A percentile compares a stretch with the other conserved stretches of the same genome.
Evolutionary conservation across 2,113 vertebrate genomes (phyloP).

Genomic region (Ranitomeya imitator): DNA sequence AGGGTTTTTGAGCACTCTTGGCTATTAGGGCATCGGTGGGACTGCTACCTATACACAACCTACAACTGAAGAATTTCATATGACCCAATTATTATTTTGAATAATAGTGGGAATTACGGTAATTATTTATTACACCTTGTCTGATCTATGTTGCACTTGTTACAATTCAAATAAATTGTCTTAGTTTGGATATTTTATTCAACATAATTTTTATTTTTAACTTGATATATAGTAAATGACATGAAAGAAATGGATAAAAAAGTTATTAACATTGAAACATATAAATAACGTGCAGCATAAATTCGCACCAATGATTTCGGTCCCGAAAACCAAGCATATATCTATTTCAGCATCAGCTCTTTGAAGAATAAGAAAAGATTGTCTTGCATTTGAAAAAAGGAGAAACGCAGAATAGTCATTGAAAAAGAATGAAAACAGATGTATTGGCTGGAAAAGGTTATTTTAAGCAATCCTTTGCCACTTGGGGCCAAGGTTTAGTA

Average conservation of each 20-base stretch:
- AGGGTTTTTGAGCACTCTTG: not conserved
- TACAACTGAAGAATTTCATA: too few relatives aligned
- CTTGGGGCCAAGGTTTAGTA: constrained; percentile 40
- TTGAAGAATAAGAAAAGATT: constrained; percentile 57
- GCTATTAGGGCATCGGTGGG: too few relatives aligned
- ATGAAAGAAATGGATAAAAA: not conserved
- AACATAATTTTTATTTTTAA: not conserved
- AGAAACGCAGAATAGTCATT: constrained; percentile 46
- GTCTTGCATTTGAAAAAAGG: constrained; percentile 46
- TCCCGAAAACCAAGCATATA: constrained; percentile 23
- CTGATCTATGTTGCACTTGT: too few relatives aligned
- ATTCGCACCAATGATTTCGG: not conserved
- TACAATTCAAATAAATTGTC: not conserved
- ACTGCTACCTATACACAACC: too few relatives aligned
- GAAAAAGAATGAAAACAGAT: constrained; percentile 50
- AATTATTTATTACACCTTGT: too few relatives aligned
- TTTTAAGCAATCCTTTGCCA: constrained; percentile 54
- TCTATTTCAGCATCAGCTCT: constrained; percentile 33
- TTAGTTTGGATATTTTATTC: not conserved
- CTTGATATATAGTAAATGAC: too few relatives aligned
- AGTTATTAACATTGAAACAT: not conserved
- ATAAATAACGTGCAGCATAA: not conserved
- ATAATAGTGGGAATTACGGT: too few relatives aligned
- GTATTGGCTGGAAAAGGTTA: constrained; percentile 53
- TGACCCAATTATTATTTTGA: too few relatives aligned